phyloP scores from a whole-genome alignment of 2,797 vertebrate genomes.

The Enteromius paludinosus region DNA sequence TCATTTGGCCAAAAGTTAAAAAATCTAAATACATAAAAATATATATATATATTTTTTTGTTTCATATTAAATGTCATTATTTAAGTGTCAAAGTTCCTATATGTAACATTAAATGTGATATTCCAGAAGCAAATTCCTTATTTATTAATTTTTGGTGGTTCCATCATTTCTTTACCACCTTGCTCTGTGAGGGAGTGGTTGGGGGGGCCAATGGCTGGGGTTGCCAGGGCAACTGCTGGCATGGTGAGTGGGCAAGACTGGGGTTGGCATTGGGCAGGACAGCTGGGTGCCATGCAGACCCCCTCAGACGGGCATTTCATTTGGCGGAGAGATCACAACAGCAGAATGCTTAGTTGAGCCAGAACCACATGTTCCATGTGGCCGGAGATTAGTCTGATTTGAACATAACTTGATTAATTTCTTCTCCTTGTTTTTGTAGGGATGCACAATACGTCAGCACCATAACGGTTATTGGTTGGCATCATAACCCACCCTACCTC shows the following conservation, averaged over 20 bases:
- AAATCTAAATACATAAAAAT: too few species aligned
- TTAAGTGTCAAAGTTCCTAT: not conserved
- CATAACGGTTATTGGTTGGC: not conserved
- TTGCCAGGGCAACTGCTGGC: slow-evolving; percentile 61
- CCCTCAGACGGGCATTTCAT: slow-evolving; percentile 35
- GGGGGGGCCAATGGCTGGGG: slow-evolving; percentile 33
- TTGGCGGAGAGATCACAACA: slow-evolving; percentile 16
- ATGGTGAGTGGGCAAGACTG: slow-evolving; percentile 53
- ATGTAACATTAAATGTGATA: not conserved
- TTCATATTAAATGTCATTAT: not conserved
- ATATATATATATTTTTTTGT: too few species aligned
- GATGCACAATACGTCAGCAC: not conserved
- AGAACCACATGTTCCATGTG: slow-evolving; percentile 24
- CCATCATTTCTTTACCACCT: slow-evolving; percentile 11
- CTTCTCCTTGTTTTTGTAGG: not conserved
- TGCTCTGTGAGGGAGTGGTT: slow-evolving; percentile 1
- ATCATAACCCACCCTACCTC: too few species aligned
- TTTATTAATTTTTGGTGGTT: not conserved
- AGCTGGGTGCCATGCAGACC: slow-evolving; percentile 39
- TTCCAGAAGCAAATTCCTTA: not conserved
- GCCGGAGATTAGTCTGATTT: slow-evolving; percentile 26
- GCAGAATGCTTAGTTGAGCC: slow-evolving; percentile 9
- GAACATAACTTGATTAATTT: slow-evolving; percentile 18
- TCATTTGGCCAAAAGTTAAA: too few species aligned
- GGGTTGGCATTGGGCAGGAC: slow-evolving; percentile 51